Base-by-base conservation (phyloP, 1,140 invertebrate species). In the Conus betulinus region DNA sequence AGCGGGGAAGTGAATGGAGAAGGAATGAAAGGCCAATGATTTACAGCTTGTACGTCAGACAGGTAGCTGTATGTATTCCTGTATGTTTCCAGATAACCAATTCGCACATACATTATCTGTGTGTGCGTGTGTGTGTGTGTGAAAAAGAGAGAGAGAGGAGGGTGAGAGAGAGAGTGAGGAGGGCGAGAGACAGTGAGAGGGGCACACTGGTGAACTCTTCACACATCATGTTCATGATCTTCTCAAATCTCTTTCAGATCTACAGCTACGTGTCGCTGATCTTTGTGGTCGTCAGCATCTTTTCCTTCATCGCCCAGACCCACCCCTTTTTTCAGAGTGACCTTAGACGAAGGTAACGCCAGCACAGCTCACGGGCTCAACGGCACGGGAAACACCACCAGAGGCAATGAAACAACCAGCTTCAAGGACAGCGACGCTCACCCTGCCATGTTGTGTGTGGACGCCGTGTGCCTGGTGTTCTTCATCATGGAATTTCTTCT, bases 401-500 rank as follows among this genome's bases (percentile, higher is more conserved):
- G 57, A 67, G 55, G 25, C 55, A 52, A 60, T 23, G 78, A 52
- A 53, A 60, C 57, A 15, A n/a, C 0, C 20, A 79, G 3, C 13
- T 71, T 52, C 39, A 25, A 51, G 17, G 39, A 67, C 25, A 87
- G 5, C 0, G 63, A 71, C 20, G n/a, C 87, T 15, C 92, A 93
- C 55, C 91, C 93, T 5, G 87, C 87, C 0, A 85, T 93, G 10
- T 25, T 87, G 8, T 63, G 86, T 8, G 90, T 93, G 13, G 92
- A 93, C 85, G 91, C 91, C 55, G 87, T 92, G 15, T 96, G 96
- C 87, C 93, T 95, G 90, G 76, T 93, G 5, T 96, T 93, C 89
- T 96, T 96, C 92, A 92, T 95, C 7, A 15, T 95, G 1, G 95
- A 96, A 78, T 94, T 95, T 84, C 71, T 95, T 0, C 39, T 91